phyloP scores from a whole-genome alignment of 1,140 invertebrate genomes.

The Bathynomus jamesi region DNA sequence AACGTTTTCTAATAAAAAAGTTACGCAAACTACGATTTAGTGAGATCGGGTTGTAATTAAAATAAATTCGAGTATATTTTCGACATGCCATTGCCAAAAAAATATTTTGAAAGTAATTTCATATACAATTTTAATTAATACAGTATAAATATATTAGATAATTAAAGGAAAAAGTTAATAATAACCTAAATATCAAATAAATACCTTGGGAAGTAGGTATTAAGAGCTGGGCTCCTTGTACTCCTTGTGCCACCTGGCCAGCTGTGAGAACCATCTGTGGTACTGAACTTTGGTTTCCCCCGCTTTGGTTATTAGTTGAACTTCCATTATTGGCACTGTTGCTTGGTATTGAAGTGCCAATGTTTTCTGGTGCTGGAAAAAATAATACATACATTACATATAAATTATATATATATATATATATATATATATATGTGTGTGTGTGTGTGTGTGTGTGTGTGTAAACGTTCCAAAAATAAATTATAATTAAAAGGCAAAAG shows the following conservation, averaged over 20 bases:
- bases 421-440: not conserved
- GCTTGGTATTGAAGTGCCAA: not conserved
- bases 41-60: no score
- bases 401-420: not conserved
- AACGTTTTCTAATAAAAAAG: no score
- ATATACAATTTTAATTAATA: no score
- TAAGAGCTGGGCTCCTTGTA: conserved; percentile 83
- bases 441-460: no score
- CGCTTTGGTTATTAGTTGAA: not conserved
- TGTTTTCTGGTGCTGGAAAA: not conserved
- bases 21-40: no score
- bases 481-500: no score
- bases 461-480: no score
- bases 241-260: conserved; percentile 79
- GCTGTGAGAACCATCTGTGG: conserved; percentile 84
- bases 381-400: not conserved
- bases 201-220: conserved; percentile 89
- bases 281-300: conserved; percentile 42
- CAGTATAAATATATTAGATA: not conserved
- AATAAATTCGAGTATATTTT: no score
- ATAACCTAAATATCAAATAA: not conserved
- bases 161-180: not conserved
- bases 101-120: no score
- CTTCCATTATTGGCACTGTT: conserved; percentile 1
- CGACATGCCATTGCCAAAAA: no score